These are phyloP conservation scores for Bolinopsis microptera DNA, from an alignment of 37 sponge, comb jelly and placozoan genomes.

Conservation along the genomic window DNA sequence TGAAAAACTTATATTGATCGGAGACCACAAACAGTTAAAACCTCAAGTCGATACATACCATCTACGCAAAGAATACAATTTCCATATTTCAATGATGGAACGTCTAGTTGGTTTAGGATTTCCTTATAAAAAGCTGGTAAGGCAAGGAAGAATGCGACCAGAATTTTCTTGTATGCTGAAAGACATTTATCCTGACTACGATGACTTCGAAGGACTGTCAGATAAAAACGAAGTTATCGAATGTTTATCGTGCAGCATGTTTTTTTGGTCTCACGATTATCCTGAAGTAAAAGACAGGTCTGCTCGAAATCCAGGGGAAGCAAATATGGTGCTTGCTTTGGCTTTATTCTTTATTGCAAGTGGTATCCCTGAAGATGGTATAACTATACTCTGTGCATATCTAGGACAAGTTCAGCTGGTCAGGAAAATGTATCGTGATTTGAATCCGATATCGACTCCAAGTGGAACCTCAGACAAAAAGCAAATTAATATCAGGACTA, in stretches of 20 bases:
- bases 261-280: conserved; percentile 3
- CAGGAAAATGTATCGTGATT: not conserved
- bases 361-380: conserved; percentile 71
- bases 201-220: not conserved
- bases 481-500: conserved; percentile 74
- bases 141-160: conserved; percentile 94
- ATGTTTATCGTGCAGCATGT: conserved; percentile 9
- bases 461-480: not conserved
- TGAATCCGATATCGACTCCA: not conserved
- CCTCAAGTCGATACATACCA: conserved; percentile 82
- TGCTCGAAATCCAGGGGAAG: conserved; percentile 74
- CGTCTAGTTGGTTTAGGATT: conserved; percentile 74
- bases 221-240: not conserved
- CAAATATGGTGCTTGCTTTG: conserved; percentile 70
- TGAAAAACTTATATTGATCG: conserved; percentile 92
- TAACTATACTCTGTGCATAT: conserved; percentile 87
- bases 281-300: not conserved
- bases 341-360: conserved; percentile 75
- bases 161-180: conserved; percentile 71
- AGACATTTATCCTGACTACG: conserved; percentile 17
- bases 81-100: conserved; percentile 90
- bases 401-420: conserved; percentile 69
- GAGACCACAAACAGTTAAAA: conserved; percentile 94
- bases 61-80: conserved; percentile 76
- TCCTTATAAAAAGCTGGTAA: conserved; percentile 75